Percentiles rank a stretch among this genome's conserved stretches.
These are phyloP conservation scores for Pelosia muscerda DNA, from an alignment of 2,888 invertebrate genomes.

Conservation along the genomic window DNA sequence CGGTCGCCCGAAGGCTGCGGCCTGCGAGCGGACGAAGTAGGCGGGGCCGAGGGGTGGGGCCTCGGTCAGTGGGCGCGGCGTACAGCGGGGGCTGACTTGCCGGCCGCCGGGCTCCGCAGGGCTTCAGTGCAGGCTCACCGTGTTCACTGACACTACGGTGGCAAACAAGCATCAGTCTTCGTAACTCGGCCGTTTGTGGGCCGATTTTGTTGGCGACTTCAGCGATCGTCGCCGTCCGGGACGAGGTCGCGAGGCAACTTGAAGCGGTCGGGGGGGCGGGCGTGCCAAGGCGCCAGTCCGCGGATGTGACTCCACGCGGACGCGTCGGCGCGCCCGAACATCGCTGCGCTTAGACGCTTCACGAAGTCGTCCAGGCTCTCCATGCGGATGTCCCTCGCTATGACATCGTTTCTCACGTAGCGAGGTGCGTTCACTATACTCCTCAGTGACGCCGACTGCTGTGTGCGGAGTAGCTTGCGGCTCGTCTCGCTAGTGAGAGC, in stretches of 20 bases:
- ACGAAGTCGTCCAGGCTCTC: conserved; percentile 7
- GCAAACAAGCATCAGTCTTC: too few species aligned
- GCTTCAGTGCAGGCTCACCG: too few species aligned
- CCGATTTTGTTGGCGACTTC: too few species aligned
- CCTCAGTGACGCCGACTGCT: not conserved
- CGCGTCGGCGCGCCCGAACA: conserved; percentile 10
- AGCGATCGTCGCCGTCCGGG: too few species aligned
- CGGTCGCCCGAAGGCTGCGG: too few species aligned
- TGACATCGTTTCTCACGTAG: conserved; percentile 1
- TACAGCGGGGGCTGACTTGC: too few species aligned
- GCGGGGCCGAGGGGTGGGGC: too few species aligned
- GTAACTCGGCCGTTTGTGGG: too few species aligned
- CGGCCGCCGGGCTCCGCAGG: too few species aligned
- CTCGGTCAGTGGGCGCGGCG: too few species aligned
- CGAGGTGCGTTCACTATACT: not conserved
- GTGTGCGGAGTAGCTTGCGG: not conserved
- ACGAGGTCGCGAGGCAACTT: not conserved
- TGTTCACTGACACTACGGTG: too few species aligned
- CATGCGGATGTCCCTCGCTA: not conserved
- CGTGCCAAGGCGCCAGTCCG: conserved; percentile 8
- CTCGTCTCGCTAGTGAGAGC: not conserved
- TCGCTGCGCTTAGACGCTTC: not conserved
- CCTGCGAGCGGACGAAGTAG: too few species aligned
- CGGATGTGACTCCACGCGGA: not conserved
- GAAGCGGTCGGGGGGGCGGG: conserved; percentile 1